These are phyloP conservation scores for Prostheceraeus crozeri DNA, from an alignment of 2,888 invertebrate species.

Conservation along the genomic window DNA sequence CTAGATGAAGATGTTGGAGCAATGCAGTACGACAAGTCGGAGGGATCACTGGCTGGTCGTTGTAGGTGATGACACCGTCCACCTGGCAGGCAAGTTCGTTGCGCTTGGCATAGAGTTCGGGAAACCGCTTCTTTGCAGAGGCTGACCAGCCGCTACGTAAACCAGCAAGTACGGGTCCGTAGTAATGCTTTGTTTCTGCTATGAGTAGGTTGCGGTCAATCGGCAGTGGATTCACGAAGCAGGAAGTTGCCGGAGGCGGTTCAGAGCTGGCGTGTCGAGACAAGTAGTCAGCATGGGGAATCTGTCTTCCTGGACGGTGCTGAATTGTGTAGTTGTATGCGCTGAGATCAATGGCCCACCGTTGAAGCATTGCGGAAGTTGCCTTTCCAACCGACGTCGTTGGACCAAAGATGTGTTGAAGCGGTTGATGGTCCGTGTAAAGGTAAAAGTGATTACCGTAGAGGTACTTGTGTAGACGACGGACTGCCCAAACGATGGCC, in stretches of 20 bases:
- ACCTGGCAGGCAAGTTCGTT: too few species aligned
- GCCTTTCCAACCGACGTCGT: background rate
- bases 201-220: slow-evolving; percentile 1
- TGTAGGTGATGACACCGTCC: too few species aligned
- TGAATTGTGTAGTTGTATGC: slow-evolving; percentile 18
- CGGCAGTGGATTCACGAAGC: slow-evolving; percentile 6
- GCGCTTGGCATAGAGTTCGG: too few species aligned
- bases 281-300: slow-evolving; percentile 21
- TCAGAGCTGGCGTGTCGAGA: slow-evolving; percentile 1
- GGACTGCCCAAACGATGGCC: slow-evolving; percentile 21
- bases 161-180: slow-evolving; percentile 12
- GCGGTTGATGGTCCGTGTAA: slow-evolving; percentile 1
- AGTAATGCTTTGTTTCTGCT: slow-evolving; percentile 3
- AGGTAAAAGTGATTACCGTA: slow-evolving; percentile 18
- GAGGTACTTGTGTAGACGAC: slow-evolving; percentile 3
- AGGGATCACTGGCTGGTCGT: too few species aligned
- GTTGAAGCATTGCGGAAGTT: slow-evolving; percentile 13
- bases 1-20: background rate
- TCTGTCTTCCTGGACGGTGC: slow-evolving; percentile 7
- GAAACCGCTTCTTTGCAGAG: slow-evolving; percentile 11
- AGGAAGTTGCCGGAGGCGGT: background rate
- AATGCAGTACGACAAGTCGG: too few species aligned
- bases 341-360: slow-evolving; percentile 25
- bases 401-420: background rate
- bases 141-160: slow-evolving; percentile 12